Conservation (phyloP, 1,140 invertebrate species). For the Drosophila quadrilineata region DNA sequence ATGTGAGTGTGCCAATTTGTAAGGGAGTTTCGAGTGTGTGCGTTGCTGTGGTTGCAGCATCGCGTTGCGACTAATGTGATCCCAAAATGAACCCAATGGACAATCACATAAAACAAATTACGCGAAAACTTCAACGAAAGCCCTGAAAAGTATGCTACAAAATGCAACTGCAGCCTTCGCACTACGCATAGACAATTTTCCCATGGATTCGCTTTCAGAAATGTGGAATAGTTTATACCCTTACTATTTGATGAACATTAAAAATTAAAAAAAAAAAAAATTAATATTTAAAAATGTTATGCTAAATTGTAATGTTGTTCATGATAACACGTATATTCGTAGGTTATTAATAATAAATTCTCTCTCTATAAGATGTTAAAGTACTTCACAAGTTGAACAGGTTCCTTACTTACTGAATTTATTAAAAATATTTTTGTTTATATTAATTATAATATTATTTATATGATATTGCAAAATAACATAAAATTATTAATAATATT, state of each 20-base stretch:
- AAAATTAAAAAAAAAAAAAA: neutral
- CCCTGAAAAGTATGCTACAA: slow-evolving; percentile 70
- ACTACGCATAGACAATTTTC: slow-evolving; percentile 7
- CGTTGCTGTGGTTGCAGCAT: slow-evolving; percentile 56
- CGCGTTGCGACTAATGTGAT: slow-evolving; percentile 65
- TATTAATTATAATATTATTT: too few relatives aligned
- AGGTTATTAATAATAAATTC: neutral
- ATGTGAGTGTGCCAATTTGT: slow-evolving; percentile 17
- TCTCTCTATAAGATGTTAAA: neutral
- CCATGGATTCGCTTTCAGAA: neutral
- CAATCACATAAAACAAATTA: slow-evolving; percentile 79
- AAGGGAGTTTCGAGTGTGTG: too few relatives aligned
- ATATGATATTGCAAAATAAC: too few relatives aligned
- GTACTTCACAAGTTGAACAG: too few relatives aligned
- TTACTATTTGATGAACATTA: neutral
- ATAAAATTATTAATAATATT: too few relatives aligned
- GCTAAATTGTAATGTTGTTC: too few relatives aligned
- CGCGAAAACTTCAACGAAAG: slow-evolving; percentile 67
- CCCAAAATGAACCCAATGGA: slow-evolving; percentile 74
- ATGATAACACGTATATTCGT: too few relatives aligned
- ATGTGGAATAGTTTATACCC: neutral
- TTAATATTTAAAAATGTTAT: neutral
- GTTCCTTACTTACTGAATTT: too few relatives aligned
- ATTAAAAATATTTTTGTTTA: neutral
- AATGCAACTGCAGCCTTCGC: slow-evolving; percentile 58